These are phyloP conservation scores for Nyctalus aviator DNA, from an alignment of 2,797 vertebrate genomes.

Conservation along the genomic window DNA sequence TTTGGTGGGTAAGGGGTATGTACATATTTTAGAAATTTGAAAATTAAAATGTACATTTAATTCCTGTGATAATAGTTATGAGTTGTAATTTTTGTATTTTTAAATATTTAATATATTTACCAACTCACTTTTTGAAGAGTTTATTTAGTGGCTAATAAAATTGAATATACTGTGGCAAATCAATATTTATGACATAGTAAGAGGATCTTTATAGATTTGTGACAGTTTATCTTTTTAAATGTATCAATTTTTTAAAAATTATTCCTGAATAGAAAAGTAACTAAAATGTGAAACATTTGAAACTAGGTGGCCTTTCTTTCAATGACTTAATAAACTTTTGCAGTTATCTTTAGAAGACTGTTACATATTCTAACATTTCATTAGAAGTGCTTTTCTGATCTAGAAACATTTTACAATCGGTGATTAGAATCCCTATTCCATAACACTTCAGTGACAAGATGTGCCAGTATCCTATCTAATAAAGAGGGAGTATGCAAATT, in stretches of 20 bases:
- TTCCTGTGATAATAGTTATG: conserved; percentile 28
- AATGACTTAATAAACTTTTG: not conserved
- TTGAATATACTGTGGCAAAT: not conserved
- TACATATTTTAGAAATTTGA: conserved; percentile 36
- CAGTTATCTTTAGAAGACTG: conserved; percentile 4
- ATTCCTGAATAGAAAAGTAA: conserved; percentile 16
- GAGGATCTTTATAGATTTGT: conserved; percentile 31
- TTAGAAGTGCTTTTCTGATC: conserved; percentile 12
- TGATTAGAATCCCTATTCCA: not conserved
- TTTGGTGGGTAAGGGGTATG: conserved; percentile 28
- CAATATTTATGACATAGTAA: conserved; percentile 9
- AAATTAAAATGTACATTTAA: conserved; percentile 12
- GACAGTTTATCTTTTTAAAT: conserved; percentile 46
- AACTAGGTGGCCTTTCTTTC: not conserved
- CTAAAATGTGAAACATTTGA: conserved; percentile 23
- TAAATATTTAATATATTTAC: conserved; percentile 40
- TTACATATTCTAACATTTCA: conserved; percentile 28
- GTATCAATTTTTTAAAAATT: not conserved
- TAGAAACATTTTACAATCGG: conserved; percentile 15
- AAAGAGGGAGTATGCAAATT: too few species aligned
- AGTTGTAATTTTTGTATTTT: not conserved
- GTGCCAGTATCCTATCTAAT: not conserved
- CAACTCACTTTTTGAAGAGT: not conserved
- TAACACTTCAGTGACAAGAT: not conserved
- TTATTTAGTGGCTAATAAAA: conserved; percentile 1